Conservation (phyloP, 2,888 invertebrate genomes). For the Nysson spinosus region DNA sequence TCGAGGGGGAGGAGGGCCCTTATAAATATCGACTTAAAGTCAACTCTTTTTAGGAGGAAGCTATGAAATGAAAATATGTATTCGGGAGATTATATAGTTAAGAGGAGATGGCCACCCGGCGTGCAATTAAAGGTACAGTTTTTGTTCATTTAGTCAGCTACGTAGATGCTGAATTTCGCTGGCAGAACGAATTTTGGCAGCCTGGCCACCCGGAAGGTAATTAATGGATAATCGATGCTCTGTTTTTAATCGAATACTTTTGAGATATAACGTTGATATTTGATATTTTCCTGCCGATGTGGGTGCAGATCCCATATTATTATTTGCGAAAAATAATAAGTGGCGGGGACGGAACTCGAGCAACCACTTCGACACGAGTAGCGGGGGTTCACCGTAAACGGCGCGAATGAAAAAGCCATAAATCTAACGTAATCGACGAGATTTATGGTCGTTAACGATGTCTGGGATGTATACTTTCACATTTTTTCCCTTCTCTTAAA, state of each 20-base stretch:
- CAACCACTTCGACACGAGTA: too few species aligned
- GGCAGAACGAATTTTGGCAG: conserved; percentile 23
- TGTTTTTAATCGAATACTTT: conserved; percentile 16
- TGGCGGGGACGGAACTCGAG: too few species aligned
- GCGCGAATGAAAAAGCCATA: conserved; percentile 15
- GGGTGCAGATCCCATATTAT: too few species aligned
- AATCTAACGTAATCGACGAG: conserved; percentile 30
- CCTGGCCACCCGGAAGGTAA: conserved; percentile 50
- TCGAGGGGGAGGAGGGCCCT: neutral
- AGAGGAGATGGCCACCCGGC: conserved; percentile 19
- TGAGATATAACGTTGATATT: conserved; percentile 21
- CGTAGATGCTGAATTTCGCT: conserved; percentile 18
- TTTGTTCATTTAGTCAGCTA: conserved; percentile 41
- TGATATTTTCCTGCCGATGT: neutral
- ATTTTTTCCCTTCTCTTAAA: neutral
- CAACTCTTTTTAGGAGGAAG: conserved; percentile 1
- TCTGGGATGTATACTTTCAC: neutral
- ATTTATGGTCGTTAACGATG: conserved; percentile 26
- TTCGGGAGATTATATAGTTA: conserved; percentile 7
- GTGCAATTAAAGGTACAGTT: conserved; percentile 39
- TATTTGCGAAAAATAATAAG: too few species aligned
- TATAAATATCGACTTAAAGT: conserved; percentile 19
- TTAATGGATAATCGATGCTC: conserved; percentile 43
- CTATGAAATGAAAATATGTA: neutral
- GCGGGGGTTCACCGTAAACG: neutral